Percentiles rank a stretch among this genome's conserved stretches.
phyloP scores from a whole-genome alignment of 2,888 invertebrate species.

The Drosophila rubida region DNA sequence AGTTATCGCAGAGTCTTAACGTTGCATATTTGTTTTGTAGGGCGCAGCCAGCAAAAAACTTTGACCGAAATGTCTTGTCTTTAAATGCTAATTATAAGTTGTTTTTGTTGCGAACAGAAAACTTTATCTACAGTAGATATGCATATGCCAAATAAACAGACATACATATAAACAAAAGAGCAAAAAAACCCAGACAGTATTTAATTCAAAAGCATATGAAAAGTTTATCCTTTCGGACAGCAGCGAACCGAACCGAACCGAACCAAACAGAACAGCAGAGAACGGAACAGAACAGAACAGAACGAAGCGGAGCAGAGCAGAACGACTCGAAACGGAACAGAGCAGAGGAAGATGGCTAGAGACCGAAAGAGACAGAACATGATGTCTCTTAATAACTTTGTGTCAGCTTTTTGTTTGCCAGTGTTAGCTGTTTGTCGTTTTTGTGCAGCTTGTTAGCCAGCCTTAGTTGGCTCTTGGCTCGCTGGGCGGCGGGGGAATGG shows the following conservation, averaged over 20 bases:
- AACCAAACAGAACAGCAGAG: not conserved
- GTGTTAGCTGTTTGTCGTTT: slow-evolving; percentile 61
- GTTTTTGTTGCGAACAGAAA: slow-evolving; percentile 58
- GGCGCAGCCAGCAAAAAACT: slow-evolving; percentile 13
- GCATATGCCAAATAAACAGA: slow-evolving; percentile 69
- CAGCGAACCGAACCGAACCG: not conserved
- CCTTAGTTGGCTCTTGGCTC: slow-evolving; percentile 4
- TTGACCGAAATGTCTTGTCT: slow-evolving; percentile 48
- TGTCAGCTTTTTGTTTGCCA: slow-evolving; percentile 71
- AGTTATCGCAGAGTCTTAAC: slow-evolving; percentile 7
- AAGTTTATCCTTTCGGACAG: slow-evolving; percentile 67
- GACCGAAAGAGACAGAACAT: slow-evolving; percentile 37
- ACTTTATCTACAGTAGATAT: slow-evolving; percentile 59
- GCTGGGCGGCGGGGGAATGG: slow-evolving; percentile 19
- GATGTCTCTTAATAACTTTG: slow-evolving; percentile 79
- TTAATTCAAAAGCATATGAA: slow-evolving; percentile 75
- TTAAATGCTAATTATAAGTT: slow-evolving; percentile 76
- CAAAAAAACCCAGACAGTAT: slow-evolving; percentile 58
- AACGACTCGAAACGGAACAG: slow-evolving; percentile 10
- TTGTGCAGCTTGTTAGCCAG: slow-evolving; percentile 54
- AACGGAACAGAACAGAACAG: not conserved
- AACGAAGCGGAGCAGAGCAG: not conserved
- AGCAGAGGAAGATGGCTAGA: not conserved
- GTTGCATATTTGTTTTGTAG: slow-evolving; percentile 19
- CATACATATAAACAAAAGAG: not conserved